Evolutionary conservation across 1,140 invertebrate species (phyloP).

Genomic region (Drosophila tristis): DNA sequence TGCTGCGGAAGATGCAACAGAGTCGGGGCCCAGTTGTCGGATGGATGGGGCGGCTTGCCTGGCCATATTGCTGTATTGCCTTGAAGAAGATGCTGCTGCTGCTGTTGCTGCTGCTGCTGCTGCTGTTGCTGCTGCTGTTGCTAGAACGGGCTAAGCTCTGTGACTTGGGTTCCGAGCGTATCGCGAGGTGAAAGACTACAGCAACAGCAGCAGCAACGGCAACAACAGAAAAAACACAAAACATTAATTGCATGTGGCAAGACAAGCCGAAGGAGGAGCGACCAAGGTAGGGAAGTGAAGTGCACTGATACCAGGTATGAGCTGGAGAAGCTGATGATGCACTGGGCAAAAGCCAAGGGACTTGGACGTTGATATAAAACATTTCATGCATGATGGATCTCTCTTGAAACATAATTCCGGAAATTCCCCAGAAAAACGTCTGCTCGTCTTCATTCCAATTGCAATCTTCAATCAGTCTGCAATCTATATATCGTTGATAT

Average conservation of each 20-base stretch:
- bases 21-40: constrained; percentile 8
- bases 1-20: constrained; percentile 53
- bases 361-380: too few species aligned
- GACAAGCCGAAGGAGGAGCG: constrained; percentile 30
- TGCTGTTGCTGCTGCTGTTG: constrained; percentile 1
- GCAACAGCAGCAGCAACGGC: too few species aligned
- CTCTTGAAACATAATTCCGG: too few species aligned
- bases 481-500: too few species aligned
- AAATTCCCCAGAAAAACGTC: too few species aligned
- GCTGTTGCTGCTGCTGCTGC: constrained; percentile 21
- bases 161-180: not conserved
- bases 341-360: not conserved
- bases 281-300: not conserved
- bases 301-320: not conserved
- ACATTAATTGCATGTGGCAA: constrained; percentile 60
- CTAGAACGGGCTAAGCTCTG: constrained; percentile 30
- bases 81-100: constrained; percentile 36
- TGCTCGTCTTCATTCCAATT: too few species aligned
- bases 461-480: too few species aligned
- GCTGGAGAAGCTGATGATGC: not conserved
- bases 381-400: too few species aligned
- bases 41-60: constrained; percentile 24
- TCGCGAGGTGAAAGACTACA: constrained; percentile 48
- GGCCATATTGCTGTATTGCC: constrained; percentile 42
- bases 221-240: constrained; percentile 31